phyloP scores from a whole-genome alignment of 2,888 invertebrate species.

The Rhopalosiphum nymphaeae region DNA sequence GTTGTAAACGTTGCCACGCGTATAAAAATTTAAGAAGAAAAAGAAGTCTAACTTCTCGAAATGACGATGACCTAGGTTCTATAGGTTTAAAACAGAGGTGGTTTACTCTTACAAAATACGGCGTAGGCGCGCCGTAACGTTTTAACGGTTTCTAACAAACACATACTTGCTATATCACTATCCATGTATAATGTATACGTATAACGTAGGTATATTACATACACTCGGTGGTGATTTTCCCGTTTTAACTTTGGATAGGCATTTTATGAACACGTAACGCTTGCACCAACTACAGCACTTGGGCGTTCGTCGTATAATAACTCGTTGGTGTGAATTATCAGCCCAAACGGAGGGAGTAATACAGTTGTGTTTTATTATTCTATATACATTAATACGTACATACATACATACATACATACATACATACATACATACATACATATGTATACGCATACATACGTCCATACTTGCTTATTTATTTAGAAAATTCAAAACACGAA shows the following conservation, averaged over 20 bases:
- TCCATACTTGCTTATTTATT: neutral
- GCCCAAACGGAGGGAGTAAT: neutral
- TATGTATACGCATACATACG: too few species aligned
- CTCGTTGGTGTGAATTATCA: neutral
- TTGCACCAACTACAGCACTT: neutral
- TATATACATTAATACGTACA: neutral
- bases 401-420: neutral
- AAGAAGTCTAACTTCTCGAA: neutral
- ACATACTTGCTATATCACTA: neutral
- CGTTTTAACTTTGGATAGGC: neutral
- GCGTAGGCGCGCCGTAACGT: neutral
- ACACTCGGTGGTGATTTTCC: neutral
- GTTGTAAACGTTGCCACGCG: neutral
- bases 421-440: neutral
- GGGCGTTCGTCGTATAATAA: neutral
- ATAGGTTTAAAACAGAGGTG: neutral
- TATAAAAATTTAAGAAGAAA: neutral
- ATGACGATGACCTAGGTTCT: neutral
- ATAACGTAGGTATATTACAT: neutral
- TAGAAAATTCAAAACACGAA: too few species aligned
- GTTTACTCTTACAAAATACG: neutral
- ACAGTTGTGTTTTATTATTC: neutral
- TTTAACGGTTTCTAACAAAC: neutral
- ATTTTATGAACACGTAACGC: neutral
- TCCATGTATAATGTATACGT: neutral